A percentile compares a stretch with the other conserved stretches of the same genome.
phyloP scores from a whole-genome alignment of 2,888 invertebrate species.

The Liopterus haemorrhoidalis region DNA sequence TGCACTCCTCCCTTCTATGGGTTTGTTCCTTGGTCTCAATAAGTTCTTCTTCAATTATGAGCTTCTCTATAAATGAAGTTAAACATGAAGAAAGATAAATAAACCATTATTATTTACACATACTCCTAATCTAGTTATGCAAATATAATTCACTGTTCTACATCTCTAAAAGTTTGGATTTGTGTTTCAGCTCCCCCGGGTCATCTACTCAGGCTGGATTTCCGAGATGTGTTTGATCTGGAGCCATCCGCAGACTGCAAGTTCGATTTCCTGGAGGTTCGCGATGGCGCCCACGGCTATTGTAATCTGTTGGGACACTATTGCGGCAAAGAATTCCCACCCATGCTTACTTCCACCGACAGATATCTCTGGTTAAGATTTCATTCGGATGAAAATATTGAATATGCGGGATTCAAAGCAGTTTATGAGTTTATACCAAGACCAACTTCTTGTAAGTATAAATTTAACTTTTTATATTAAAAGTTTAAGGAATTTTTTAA shows the following conservation, averaged over 20 bases:
- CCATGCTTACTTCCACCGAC: slow-evolving; percentile 65
- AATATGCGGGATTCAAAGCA: slow-evolving; percentile 71
- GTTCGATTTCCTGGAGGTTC: slow-evolving; percentile 75
- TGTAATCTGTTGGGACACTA: slow-evolving; percentile 59
- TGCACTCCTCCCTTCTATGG: no score
- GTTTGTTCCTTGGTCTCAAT: no score
- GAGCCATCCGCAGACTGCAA: slow-evolving; percentile 63
- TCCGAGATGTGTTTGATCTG: slow-evolving; percentile 71
- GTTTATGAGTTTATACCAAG: slow-evolving; percentile 63
- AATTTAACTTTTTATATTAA: no score
- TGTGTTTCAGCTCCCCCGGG: slow-evolving; percentile 52
- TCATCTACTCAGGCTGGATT: slow-evolving; percentile 67
- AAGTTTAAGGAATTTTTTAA: no score
- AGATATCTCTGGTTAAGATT: slow-evolving; percentile 74
- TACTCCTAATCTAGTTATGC: no score
- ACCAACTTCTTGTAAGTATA: slow-evolving; percentile 52
- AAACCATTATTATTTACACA: no score
- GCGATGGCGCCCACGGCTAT: slow-evolving; percentile 76
- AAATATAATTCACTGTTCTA: no score
- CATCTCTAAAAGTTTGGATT: no score
- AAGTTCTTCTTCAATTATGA: no score
- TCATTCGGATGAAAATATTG: slow-evolving; percentile 73
- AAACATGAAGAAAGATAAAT: no score
- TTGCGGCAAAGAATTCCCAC: slow-evolving; percentile 68
- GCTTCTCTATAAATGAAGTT: no score